Evolutionary conservation across 2,888 invertebrate genomes (phyloP).

Genomic region (Eucera pruinosa): DNA sequence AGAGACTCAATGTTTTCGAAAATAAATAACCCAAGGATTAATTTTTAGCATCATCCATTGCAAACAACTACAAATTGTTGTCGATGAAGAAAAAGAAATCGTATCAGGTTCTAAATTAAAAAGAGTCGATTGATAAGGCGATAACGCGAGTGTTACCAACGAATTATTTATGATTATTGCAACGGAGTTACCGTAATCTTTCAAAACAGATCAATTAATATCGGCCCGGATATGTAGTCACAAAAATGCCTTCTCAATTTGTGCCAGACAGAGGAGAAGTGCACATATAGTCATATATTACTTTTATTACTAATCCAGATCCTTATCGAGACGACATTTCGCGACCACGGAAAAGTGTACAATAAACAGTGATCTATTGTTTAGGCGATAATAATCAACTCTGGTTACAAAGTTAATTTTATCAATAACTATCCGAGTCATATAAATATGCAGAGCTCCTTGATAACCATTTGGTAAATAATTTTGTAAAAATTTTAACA

Average conservation of each 20-base stretch:
- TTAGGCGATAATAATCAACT: constrained; percentile 11
- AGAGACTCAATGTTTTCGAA: no score
- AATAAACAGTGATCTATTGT: constrained; percentile 19
- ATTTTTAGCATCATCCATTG: not conserved
- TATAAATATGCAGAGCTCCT: not conserved
- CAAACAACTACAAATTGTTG: constrained; percentile 25
- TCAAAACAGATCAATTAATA: not conserved
- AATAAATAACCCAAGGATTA: not conserved
- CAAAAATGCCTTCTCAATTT: not conserved
- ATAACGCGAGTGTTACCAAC: constrained; percentile 17
- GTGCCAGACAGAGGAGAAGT: not conserved
- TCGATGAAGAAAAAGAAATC: not conserved
- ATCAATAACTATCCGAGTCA: constrained; percentile 17
- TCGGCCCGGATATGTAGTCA: not conserved
- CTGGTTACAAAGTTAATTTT: not conserved
- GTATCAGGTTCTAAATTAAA: constrained; percentile 19
- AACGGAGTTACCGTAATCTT: constrained; percentile 8
- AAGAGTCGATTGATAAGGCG: constrained; percentile 24
- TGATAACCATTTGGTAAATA: constrained; percentile 12
- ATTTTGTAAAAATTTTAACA: not conserved
- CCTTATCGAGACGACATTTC: not conserved
- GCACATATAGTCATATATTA: not conserved
- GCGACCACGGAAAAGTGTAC: not conserved
- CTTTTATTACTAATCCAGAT: constrained; percentile 7
- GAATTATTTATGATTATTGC: constrained; percentile 10